Percentiles rank a stretch among this genome's conserved stretches.
phyloP scores from a whole-genome alignment of 2,797 vertebrate species.

The Morelia viridis region DNA sequence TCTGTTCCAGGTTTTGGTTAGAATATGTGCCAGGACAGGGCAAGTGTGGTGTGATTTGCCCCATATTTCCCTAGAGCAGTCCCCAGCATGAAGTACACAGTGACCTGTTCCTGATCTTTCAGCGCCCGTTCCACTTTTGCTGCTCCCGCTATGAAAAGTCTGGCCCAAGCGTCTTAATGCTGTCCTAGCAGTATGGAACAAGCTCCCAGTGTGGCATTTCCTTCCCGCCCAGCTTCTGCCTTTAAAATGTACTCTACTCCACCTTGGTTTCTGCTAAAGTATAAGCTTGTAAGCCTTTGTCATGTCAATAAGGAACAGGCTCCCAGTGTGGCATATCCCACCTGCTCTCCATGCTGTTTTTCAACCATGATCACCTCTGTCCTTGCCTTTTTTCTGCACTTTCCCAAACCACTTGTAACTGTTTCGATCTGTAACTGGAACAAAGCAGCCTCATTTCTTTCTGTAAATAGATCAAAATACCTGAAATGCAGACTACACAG shows the following conservation, averaged over 20 bases:
- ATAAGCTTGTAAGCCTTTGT: neutral
- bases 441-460: neutral
- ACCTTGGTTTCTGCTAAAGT: neutral
- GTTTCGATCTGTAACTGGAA: neutral
- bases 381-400: neutral
- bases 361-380: neutral
- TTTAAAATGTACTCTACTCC: neutral
- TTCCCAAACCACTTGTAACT: neutral
- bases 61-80: neutral
- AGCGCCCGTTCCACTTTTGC: neutral
- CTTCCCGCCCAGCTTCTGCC: neutral
- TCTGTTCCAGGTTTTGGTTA: neutral
- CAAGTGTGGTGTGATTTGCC: neutral
- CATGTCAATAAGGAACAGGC: neutral
- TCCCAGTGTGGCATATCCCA: neutral
- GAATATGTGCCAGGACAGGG: neutral
- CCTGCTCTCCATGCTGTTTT: neutral
- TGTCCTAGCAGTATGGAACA: neutral
- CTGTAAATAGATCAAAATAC: neutral
- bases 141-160: neutral
- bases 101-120: neutral
- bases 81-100: neutral
- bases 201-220: neutral
- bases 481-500: neutral
- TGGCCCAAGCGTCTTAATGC: neutral